These are phyloP conservation scores for Epinotia nisella DNA, from an alignment of 2,888 invertebrate genomes.

Conservation along the genomic window DNA sequence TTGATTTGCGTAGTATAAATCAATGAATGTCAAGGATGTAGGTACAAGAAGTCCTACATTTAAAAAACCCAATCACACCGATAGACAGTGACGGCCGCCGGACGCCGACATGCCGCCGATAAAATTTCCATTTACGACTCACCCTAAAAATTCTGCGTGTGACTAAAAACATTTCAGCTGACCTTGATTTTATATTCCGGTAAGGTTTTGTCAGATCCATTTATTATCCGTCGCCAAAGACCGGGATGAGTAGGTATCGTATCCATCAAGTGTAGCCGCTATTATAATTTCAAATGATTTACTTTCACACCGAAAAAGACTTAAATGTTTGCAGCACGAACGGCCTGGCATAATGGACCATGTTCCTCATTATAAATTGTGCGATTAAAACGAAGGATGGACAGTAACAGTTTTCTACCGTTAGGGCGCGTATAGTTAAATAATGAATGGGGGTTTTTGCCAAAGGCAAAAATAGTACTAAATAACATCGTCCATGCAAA, in stretches of 20 bases:
- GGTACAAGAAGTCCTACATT: slow-evolving; percentile 8
- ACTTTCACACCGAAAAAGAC: slow-evolving; percentile 56
- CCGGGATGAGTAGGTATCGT: slow-evolving; percentile 55
- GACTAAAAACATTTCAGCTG: slow-evolving; percentile 48
- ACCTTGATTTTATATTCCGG: slow-evolving; percentile 52
- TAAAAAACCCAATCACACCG: slow-evolving; percentile 10
- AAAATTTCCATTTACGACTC: slow-evolving; percentile 43
- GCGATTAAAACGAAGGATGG: slow-evolving; percentile 60
- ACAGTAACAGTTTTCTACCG: slow-evolving; percentile 51
- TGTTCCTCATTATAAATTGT: slow-evolving; percentile 66
- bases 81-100: slow-evolving; percentile 22
- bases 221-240: slow-evolving; percentile 62
- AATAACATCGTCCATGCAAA: neutral
- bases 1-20: neutral
- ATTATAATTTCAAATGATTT: slow-evolving; percentile 69
- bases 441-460: slow-evolving; percentile 48
- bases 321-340: slow-evolving; percentile 48
- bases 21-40: neutral
- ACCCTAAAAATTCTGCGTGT: slow-evolving; percentile 38
- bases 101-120: slow-evolving; percentile 29
- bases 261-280: slow-evolving; percentile 70
- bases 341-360: slow-evolving; percentile 55
- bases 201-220: slow-evolving; percentile 58
- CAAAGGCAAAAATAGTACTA: neutral
- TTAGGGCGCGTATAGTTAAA: slow-evolving; percentile 52